Evolutionary conservation across 2,797 vertebrate genomes (phyloP), one percentile per base, ranked within the genome.

Genomic region (Nannoperca australis): DNA sequence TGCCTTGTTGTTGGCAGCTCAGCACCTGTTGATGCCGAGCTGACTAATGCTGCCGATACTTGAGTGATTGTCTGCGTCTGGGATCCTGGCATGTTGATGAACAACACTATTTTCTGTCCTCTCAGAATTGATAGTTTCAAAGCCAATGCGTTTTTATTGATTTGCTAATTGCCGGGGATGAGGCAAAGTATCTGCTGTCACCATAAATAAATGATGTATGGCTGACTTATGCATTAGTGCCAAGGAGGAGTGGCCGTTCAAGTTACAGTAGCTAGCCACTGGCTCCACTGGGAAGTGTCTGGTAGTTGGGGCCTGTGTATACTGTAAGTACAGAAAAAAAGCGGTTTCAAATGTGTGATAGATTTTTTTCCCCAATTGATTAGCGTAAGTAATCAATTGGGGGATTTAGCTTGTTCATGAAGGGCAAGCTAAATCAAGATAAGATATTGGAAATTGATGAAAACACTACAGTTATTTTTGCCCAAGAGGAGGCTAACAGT

Each of bases 131-230:
- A 93, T 94, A 82, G 87, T 88, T 93, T 89, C 86, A 90, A 89
- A 92, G 86, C 89, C 83, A 45, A 82, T 94, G 87, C 71, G 36
- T 91, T 92, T 82, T 91, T 90, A 95, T 95, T 79, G 94, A 96
- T 95, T 93, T 13, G 24, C 89, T 95, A 94, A 96, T 95, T 95
- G 91, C 90, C 47, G 0, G 71, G 87, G 89, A 85, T 85, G 87
- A 90, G 80, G 81, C 77, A 84, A 84, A 85, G 89, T 90, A 88
- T 89, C 85, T 80, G 73, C 87, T 88, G 88, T 91, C 83, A 85
- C 87, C 88, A 87, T 94, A 88, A 93, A 93, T 95, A 93, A 93
- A 93, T 94, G 87, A 95, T 95, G 89, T 83, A 78, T 51, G 71
- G 83, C 89, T 92, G 86, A 93, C 86, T 84, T 45, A 70, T 87